phyloP scores from a whole-genome alignment of 64 coral and sea anemone species.

The Pocillopora damicornis region DNA sequence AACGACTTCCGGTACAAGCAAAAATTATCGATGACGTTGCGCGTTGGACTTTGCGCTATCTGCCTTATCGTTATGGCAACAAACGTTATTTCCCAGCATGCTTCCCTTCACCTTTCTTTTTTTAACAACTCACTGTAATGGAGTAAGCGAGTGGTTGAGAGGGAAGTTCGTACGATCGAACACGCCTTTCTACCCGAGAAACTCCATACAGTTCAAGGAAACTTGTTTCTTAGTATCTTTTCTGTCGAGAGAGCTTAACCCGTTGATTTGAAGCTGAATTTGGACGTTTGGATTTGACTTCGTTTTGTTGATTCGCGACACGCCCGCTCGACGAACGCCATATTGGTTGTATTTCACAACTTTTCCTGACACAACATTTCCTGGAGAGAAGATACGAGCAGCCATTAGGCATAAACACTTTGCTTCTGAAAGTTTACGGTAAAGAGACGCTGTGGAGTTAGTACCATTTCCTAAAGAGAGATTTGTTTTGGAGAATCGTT shows the following conservation, averaged over 20 bases:
- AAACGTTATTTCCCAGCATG: constrained; percentile 28
- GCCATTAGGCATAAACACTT: background rate
- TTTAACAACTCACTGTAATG: constrained; percentile 2
- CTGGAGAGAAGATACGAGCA: background rate
- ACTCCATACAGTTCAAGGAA: background rate
- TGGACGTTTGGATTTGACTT: background rate
- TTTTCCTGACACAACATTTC: background rate
- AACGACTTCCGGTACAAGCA: background rate
- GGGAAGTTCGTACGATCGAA: background rate
- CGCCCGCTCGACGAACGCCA: constrained; percentile 35
- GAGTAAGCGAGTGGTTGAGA: background rate
- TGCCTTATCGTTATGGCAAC: constrained; percentile 40
- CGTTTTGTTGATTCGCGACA: background rate
- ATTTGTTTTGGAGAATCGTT: background rate
- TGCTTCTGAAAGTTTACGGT: background rate
- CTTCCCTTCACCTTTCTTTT: background rate
- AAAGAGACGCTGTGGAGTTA: constrained; percentile 6
- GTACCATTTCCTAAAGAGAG: background rate
- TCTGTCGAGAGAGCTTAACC: background rate
- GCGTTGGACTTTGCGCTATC: constrained; percentile 12
- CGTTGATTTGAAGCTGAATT: background rate
- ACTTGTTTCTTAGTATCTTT: background rate
- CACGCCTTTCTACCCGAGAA: background rate
- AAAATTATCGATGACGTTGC: background rate
- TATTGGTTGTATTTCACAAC: constrained; percentile 21